Evolutionary conservation across 37 sponge, comb jelly and placozoan genomes (phyloP).

Genomic region (Aphrocallistes beatrix): DNA sequence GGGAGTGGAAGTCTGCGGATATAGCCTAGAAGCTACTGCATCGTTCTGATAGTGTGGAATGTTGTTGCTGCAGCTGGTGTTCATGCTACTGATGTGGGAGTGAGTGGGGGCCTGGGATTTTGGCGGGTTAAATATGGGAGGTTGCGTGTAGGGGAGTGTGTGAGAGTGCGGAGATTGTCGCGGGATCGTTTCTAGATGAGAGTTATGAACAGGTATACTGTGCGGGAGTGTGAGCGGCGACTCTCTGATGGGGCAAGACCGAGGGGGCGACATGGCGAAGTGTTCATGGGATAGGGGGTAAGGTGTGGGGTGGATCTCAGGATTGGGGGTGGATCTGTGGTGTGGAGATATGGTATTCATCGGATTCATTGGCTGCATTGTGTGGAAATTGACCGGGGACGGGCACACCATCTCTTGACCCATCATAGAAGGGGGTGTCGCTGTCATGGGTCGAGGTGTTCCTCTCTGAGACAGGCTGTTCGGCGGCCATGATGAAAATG

Average conservation of each 20-base stretch:
- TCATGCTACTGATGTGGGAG: neutral
- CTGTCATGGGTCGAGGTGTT: neutral
- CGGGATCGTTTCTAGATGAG: neutral
- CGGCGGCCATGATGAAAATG: neutral
- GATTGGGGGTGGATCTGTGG: neutral
- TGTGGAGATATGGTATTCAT: neutral
- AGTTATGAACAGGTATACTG: neutral
- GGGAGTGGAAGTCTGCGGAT: neutral
- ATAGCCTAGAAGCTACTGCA: neutral
- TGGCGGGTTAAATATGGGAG: neutral
- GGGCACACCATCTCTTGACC: neutral
- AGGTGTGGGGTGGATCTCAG: neutral
- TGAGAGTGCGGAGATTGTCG: too few relatives aligned
- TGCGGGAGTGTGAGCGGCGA: neutral
- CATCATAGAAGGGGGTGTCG: neutral
- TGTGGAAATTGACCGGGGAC: neutral
- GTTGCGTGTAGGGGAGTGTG: conserved; percentile 1
- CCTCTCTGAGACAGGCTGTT: neutral
- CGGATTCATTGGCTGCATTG: neutral
- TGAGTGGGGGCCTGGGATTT: neutral
- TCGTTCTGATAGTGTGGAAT: neutral
- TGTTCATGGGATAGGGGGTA: neutral
- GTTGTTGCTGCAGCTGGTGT: neutral
- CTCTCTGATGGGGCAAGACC: neutral
- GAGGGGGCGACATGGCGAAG: neutral